These are phyloP conservation scores for Macrophya annulata DNA, from an alignment of 2,888 invertebrate species.

Conservation along the genomic window DNA sequence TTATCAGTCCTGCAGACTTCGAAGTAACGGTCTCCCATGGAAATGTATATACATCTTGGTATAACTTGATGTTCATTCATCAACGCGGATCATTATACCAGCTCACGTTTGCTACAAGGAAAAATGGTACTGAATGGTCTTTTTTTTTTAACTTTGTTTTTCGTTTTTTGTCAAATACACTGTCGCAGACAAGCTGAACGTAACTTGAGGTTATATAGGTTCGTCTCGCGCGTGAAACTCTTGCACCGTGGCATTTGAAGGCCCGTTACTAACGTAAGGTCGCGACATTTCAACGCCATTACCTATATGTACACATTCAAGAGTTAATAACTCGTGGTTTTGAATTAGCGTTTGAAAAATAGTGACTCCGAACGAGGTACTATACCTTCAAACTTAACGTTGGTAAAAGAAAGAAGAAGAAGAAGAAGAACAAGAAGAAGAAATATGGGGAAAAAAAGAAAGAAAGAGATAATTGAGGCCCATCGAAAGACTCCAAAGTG, in stretches of 20 bases:
- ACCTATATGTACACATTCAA: constrained; percentile 24
- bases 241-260: constrained; percentile 47
- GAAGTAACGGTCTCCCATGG: not conserved
- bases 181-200: not conserved
- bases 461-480: not conserved
- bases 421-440: no score
- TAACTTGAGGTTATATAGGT: constrained; percentile 18
- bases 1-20: not conserved
- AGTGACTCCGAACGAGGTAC: not conserved
- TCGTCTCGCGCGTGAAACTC: constrained; percentile 35
- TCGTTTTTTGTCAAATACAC: not conserved
- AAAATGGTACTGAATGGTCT: not conserved
- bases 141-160: not conserved
- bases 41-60: not conserved
- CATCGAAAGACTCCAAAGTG: not conserved
- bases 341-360: constrained; percentile 5
- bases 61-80: not conserved
- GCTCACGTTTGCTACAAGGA: not conserved
- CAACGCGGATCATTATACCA: not conserved
- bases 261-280: constrained; percentile 49
- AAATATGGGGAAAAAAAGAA: not conserved
- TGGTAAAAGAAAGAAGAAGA: not conserved
- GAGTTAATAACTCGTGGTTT: constrained; percentile 8
- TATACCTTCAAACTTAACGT: not conserved
- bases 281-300: constrained; percentile 44